These are phyloP conservation scores for Epinotia demarniana DNA, from an alignment of 2,888 invertebrate species.

Conservation along the genomic window DNA sequence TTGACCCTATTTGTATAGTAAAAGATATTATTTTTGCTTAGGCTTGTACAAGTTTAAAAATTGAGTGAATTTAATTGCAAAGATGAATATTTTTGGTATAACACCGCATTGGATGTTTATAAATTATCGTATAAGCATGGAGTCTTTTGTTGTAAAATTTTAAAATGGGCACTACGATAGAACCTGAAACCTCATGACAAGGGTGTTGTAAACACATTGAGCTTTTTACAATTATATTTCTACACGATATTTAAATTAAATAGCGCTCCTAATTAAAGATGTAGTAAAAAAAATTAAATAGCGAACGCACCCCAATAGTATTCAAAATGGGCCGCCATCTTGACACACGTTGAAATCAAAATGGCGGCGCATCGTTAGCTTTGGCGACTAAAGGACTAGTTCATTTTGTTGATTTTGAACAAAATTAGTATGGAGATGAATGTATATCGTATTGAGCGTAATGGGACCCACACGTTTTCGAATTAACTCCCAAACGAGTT, in stretches of 20 bases:
- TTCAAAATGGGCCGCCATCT: slow-evolving; percentile 47
- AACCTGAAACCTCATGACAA: slow-evolving; percentile 68
- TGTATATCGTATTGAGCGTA: slow-evolving; percentile 58
- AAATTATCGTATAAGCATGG: slow-evolving; percentile 47
- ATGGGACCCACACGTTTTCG: slow-evolving; percentile 70
- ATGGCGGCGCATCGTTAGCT: slow-evolving; percentile 52
- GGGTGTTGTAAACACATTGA: slow-evolving; percentile 79
- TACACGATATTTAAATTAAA: slow-evolving; percentile 58
- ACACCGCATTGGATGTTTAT: slow-evolving; percentile 70
- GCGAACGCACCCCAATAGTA: slow-evolving; percentile 48
- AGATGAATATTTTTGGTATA: slow-evolving; percentile 80
- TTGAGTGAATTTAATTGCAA: slow-evolving; percentile 73
- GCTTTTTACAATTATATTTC: slow-evolving; percentile 75
- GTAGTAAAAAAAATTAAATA: slow-evolving; percentile 47
- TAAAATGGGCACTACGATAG: slow-evolving; percentile 31
- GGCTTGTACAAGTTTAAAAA: slow-evolving; percentile 74
- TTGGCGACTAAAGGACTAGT: slow-evolving; percentile 42
- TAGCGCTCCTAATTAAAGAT: slow-evolving; percentile 48
- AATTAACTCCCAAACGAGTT: slow-evolving; percentile 56
- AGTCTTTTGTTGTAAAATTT: slow-evolving; percentile 31
- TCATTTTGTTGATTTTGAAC: slow-evolving; percentile 19
- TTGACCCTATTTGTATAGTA: slow-evolving; percentile 68
- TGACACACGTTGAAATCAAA: slow-evolving; percentile 49
- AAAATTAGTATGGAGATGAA: slow-evolving; percentile 42
- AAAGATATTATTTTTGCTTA: slow-evolving; percentile 84